Evolutionary conservation across 2,113 vertebrate species (phyloP).

Genomic region (Uria lomvia): DNA sequence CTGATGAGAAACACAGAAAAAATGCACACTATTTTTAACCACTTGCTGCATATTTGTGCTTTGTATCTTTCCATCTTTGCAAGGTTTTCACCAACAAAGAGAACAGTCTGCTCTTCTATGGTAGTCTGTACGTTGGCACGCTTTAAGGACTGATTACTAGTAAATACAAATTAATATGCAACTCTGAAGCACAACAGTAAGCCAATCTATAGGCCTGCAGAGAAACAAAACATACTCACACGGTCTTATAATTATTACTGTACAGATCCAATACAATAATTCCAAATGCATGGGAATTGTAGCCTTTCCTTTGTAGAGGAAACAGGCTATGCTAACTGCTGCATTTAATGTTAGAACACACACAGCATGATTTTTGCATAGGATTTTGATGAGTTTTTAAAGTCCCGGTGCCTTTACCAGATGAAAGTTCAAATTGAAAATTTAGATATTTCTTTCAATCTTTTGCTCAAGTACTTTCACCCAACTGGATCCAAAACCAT

Average conservation of each 20-base stretch:
- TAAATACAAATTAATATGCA: neutral
- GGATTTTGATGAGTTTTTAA: neutral
- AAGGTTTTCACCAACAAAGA: neutral
- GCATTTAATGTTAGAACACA: neutral
- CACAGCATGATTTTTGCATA: neutral
- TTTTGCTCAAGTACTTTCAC: neutral
- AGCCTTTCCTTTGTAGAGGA: neutral
- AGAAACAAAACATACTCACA: neutral
- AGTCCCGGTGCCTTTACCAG: neutral
- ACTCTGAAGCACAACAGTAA: neutral
- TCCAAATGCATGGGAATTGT: neutral
- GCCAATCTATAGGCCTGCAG: neutral
- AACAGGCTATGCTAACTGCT: neutral
- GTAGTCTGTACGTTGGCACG: neutral
- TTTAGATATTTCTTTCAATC: neutral
- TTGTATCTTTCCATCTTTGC: neutral
- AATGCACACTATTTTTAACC: neutral
- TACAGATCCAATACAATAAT: neutral
- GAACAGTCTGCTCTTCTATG: neutral
- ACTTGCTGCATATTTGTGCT: neutral
- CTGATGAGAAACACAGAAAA: neutral
- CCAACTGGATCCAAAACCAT: neutral
- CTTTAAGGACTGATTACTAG: neutral
- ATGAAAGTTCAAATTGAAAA: neutral
- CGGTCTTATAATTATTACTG: neutral